Percentiles rank a stretch among this genome's conserved stretches.
Conservation (phyloP, 2,888 invertebrate genomes). For the Drosophila greeni region DNA sequence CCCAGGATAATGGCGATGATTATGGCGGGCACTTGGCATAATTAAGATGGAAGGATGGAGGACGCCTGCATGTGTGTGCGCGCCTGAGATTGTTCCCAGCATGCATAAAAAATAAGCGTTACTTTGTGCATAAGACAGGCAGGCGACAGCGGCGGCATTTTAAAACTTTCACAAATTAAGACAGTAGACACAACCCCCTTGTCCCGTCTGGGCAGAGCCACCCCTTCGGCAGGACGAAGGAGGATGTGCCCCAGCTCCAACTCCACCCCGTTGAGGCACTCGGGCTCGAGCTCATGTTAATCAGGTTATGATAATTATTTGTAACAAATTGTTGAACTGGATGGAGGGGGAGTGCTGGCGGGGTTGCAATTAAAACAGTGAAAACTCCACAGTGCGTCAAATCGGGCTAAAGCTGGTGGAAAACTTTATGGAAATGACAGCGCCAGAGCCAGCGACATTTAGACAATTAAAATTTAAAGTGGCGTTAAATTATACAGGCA, state of each 20-base stretch:
- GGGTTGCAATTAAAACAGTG: slow-evolving; percentile 72
- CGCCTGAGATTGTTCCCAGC: slow-evolving; percentile 71
- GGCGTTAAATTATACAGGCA: slow-evolving; percentile 77
- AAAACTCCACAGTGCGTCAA: slow-evolving; percentile 57
- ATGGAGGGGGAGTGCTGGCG: not conserved
- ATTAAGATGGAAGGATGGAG: slow-evolving; percentile 52
- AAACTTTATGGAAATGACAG: slow-evolving; percentile 73
- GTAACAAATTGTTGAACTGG: slow-evolving; percentile 74
- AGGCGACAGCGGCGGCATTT: slow-evolving; percentile 63
- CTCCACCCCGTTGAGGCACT: slow-evolving; percentile 6
- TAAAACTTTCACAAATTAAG: slow-evolving; percentile 70
- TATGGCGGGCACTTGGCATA: slow-evolving; percentile 65
- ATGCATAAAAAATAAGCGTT: slow-evolving; percentile 74
- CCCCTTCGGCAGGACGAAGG: not conserved
- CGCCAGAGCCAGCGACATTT: slow-evolving; percentile 67
- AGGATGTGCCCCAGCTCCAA: not conserved
- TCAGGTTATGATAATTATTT: slow-evolving; percentile 80
- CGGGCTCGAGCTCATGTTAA: slow-evolving; percentile 77
- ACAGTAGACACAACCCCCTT: slow-evolving; percentile 27
- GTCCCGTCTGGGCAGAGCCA: slow-evolving; percentile 45
- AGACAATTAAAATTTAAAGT: slow-evolving; percentile 77
- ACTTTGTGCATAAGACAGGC: slow-evolving; percentile 12
- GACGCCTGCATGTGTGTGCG: slow-evolving; percentile 34
- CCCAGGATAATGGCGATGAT: slow-evolving; percentile 37
- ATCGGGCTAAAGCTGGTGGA: slow-evolving; percentile 46